Base-by-base conservation (phyloP, 1,140 invertebrate genomes). In the Drosophila punjabiensis region DNA sequence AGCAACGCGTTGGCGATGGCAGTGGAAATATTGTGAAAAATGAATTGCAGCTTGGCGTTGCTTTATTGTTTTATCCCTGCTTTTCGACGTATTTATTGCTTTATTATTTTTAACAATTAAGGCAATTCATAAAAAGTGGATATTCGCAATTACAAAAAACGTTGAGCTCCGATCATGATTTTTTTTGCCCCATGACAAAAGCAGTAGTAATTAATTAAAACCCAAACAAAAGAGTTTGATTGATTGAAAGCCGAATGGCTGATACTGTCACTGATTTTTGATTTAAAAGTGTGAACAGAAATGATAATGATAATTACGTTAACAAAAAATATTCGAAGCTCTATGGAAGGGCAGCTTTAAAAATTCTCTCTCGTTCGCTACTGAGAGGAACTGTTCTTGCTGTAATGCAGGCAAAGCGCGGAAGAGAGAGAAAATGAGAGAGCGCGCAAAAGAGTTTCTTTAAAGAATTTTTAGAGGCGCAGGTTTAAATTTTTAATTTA, bases 71-170 rank as follows among this genome's bases (percentile, higher is more conserved):
- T 81, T 65, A 69, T 85, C 56, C 64, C 55, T 61, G 13, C 55
- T 52, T 60, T 71, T 69, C 20, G 33, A 58, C 32, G 30, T 79
- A 77, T 79, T 79, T 79, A 79, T 70, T 78, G 66, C 66, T 79
- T 79, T 78, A 62, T 79, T 79, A 71, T 78, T 79, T 78, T 62
- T 71, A 63, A 62, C 75, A 79, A 79, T 79, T 79, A 79, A 63
- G 58, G 58, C 64, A 66, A 63, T 62, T 66, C 30, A 66, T n/a
- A 66, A 66, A 66, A 66, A 62, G 58, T 20, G 52, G 55, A 50
- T 39, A 60, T 76, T 68, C 24, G 68, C 32, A 76, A 67, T 61
- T 45, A 39, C 30, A 60, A 65, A 43, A 66, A 67, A 35, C 18
- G 13, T 39, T 37, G n/a, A 67, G 18, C 59, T 35, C 13, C 13